Conservation (phyloP, 2,888 invertebrate genomes). For the Eupithecia inturbata region DNA sequence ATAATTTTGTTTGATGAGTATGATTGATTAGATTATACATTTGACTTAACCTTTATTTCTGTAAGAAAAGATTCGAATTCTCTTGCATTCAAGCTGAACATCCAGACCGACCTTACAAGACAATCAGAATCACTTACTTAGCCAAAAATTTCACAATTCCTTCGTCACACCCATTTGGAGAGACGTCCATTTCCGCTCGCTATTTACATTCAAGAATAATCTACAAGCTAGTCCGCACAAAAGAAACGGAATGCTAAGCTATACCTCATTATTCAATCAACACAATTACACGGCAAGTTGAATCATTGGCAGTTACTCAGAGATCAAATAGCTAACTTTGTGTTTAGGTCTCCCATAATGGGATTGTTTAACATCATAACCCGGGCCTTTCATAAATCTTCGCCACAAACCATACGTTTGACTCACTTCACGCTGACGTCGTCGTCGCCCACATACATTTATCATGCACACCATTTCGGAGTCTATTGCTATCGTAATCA, state of each 20-base stretch:
- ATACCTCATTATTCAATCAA: constrained; percentile 15
- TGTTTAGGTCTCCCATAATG: background rate
- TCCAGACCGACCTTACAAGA: background rate
- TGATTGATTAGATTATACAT: background rate
- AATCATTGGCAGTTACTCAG: constrained; percentile 22
- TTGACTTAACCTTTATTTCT: background rate
- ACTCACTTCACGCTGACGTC: constrained; percentile 32
- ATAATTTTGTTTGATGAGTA: background rate
- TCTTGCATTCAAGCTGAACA: background rate
- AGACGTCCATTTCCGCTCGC: background rate
- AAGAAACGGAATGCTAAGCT: constrained; percentile 5
- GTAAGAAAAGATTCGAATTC: background rate
- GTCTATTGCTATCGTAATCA: constrained; percentile 22
- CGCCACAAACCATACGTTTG: constrained; percentile 32
- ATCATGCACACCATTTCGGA: constrained; percentile 27
- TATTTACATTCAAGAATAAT: background rate
- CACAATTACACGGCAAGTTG: constrained; percentile 15
- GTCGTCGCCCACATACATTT: constrained; percentile 40
- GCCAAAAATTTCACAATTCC: background rate
- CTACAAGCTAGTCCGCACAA: background rate
- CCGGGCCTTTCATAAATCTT: constrained; percentile 17
- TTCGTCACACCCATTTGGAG: background rate
- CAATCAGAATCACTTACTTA: too few relatives aligned
- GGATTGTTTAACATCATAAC: constrained; percentile 14
- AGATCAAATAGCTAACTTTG: constrained; percentile 3